Percentiles rank a stretch among this genome's conserved stretches.
phyloP scores from a whole-genome alignment of 2,888 invertebrate genomes.

The Zele albiditarsus region DNA sequence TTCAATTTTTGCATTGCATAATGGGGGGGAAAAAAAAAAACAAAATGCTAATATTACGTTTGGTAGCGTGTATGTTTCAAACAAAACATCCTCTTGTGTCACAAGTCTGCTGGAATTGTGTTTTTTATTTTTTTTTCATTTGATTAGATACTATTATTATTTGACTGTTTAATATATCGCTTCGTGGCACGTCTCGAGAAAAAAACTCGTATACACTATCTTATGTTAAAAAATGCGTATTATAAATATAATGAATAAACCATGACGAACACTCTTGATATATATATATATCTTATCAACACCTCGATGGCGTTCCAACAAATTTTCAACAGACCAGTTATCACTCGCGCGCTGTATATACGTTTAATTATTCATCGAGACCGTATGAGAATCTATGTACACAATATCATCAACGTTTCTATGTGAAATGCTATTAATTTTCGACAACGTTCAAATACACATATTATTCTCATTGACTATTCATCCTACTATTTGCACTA shows the following conservation, averaged over 20 bases:
- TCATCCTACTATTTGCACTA: not conserved
- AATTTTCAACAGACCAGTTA: not conserved
- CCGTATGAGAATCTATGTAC: not conserved
- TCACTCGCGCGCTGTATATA: not conserved
- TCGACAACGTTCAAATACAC: not conserved
- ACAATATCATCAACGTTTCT: not conserved
- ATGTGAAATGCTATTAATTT: not conserved
- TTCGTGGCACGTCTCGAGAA: not conserved
- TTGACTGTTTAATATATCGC: not conserved
- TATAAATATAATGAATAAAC: slow-evolving; percentile 1
- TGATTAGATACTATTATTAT: not conserved
- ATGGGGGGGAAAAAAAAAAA: not conserved
- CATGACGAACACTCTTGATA: not conserved
- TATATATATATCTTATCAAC: slow-evolving; percentile 5
- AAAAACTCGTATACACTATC: not conserved
- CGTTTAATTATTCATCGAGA: not conserved
- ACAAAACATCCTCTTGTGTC: not conserved
- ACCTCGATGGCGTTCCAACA: not conserved
- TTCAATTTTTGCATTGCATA: not conserved
- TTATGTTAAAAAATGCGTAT: not conserved
- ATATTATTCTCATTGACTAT: not conserved
- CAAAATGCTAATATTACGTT: not conserved
- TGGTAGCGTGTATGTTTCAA: not conserved
- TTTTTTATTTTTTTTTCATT: not conserved
- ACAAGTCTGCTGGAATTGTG: not conserved